Base-by-base conservation (phyloP, 2,888 invertebrate genomes). In the Euphydryas editha region DNA sequence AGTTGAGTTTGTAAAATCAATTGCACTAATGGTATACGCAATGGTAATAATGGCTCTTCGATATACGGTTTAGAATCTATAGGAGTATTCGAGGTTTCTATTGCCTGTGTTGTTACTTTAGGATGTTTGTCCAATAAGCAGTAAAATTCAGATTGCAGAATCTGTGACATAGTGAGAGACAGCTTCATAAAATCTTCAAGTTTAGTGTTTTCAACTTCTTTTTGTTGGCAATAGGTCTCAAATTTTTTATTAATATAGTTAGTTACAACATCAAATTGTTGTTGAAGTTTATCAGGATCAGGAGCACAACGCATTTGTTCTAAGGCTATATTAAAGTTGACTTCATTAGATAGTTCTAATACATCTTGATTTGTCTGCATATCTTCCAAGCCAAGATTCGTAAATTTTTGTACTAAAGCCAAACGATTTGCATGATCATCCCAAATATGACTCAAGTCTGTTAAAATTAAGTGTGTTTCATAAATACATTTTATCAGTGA, bases 351-450 rank as follows among this genome's bases (percentile, higher is more conserved):
- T 46, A 86, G 77, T 73, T 91, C 83, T 8, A 77, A 65, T 4
- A 77, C 65, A 75, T 92, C 92, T 68, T 91, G 76, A 68, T 62
- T 84, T 24, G 85, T 86, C 15, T 87, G 74, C 36, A 90, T 75
- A 73, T 90, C 89, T 79, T 91, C 92, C 6, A 91, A 85, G 39
- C 85, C 83, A n/a, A 86, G 81, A 58, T 87, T 80, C 4, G 86
- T 87, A 36, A 91, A 72, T 67, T 85, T 88, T 73, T 87, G 88
- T 21, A 83, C 86, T 17, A 85, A 78, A 62, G 83, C 86, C 24
- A 83, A 77, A 15, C 91, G 86, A 60, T 85, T 62, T 70, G 88
- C 85, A 73, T 90, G 91, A 65, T 81, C 77, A 71, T 89, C 87
- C 84, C 86, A 90, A 18, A 91, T 78, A 76, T 87, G 86, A 21